These are phyloP conservation scores for Conops quadrifasciatus DNA, from an alignment of 2,888 invertebrate species.

Conservation along the genomic window DNA sequence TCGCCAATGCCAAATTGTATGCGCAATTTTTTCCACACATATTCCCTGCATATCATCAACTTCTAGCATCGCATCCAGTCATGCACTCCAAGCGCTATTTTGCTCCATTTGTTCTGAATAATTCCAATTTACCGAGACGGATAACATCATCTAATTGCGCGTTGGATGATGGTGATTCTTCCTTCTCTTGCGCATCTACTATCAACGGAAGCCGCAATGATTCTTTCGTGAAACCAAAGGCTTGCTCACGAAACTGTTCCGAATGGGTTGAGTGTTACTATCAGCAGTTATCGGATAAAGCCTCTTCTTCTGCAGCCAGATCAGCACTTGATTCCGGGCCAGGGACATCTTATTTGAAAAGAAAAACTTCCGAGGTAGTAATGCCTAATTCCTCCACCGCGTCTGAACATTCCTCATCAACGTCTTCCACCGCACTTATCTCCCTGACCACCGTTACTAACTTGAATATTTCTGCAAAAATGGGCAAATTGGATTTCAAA, in stretches of 20 bases:
- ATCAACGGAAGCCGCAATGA: not conserved
- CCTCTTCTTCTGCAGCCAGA: not conserved
- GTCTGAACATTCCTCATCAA: constrained; percentile 1
- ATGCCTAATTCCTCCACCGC: constrained; percentile 38
- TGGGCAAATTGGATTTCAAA: constrained; percentile 8
- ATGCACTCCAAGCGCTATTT: constrained; percentile 53
- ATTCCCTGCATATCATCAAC: constrained; percentile 45
- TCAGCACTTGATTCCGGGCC: not conserved
- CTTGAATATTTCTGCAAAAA: constrained; percentile 46
- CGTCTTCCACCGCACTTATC: constrained; percentile 42
- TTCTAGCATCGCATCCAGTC: constrained; percentile 24
- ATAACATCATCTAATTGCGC: constrained; percentile 32
- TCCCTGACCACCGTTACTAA: constrained; percentile 55
- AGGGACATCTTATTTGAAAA: constrained; percentile 32
- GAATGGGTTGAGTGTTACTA: constrained; percentile 55
- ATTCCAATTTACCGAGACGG: not conserved
- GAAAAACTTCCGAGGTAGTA: constrained; percentile 38
- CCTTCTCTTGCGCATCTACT: not conserved
- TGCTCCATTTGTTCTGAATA: constrained; percentile 52
- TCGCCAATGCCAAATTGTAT: constrained; percentile 57
- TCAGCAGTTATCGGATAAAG: constrained; percentile 47
- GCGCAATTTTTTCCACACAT: constrained; percentile 61
- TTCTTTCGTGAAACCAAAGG: constrained; percentile 32
- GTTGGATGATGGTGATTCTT: constrained; percentile 12
- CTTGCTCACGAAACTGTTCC: constrained; percentile 52